Conservation (phyloP, 53 echinoderm and acorn worm species). For the Astropecten irregularis region DNA sequence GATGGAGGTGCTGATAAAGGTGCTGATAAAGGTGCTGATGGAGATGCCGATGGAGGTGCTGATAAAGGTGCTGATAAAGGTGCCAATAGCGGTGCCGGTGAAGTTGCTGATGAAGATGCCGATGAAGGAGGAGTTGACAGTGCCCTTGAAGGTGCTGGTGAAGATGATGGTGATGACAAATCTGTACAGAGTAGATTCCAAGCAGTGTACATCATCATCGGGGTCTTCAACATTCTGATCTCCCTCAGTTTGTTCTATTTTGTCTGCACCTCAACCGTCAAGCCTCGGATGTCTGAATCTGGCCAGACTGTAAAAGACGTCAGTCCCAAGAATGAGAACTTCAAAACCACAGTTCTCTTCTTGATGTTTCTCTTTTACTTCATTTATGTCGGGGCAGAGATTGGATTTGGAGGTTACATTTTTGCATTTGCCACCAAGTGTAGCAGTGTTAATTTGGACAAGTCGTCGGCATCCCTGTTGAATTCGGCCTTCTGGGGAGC, state of each 20-base stretch:
- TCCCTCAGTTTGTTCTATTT: constrained; percentile 75
- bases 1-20: no score
- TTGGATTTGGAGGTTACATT: constrained; percentile 81
- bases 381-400: constrained; percentile 85
- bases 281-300: not conserved
- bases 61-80: no score
- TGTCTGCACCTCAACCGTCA: constrained; percentile 64
- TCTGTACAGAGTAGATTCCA: constrained; percentile 2
- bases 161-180: no score
- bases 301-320: not conserved
- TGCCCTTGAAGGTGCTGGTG: no score
- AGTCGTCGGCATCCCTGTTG: constrained; percentile 57
- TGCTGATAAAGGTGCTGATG: no score
- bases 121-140: no score
- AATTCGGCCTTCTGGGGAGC: constrained; percentile 71
- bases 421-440: constrained; percentile 47
- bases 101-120: no score
- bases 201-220: constrained; percentile 74
- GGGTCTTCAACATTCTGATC: constrained; percentile 44
- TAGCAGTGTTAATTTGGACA: not conserved
- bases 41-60: no score
- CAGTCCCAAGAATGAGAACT: constrained; percentile 33
- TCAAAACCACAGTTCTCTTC: constrained; percentile 56
- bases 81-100: no score
- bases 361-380: constrained; percentile 89